These are phyloP conservation scores for Chromis chromis DNA, from an alignment of 2,797 vertebrate species.

Conservation along the genomic window DNA sequence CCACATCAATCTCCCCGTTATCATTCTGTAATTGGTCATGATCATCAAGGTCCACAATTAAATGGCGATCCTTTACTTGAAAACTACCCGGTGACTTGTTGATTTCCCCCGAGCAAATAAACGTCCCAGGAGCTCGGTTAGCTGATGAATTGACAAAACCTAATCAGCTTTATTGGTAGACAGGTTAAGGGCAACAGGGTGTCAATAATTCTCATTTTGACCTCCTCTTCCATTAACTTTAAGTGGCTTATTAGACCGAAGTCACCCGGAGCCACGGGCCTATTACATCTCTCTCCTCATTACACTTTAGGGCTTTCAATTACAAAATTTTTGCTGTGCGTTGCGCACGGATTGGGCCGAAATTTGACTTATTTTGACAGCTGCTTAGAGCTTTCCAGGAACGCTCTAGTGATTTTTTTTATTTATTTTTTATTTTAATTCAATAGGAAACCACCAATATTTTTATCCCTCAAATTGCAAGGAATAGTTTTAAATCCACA, in stretches of 20 bases:
- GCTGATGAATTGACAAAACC: slow-evolving; percentile 98
- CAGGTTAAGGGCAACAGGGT: slow-evolving; percentile 96
- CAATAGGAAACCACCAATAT: not conserved
- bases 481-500: no score
- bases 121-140: slow-evolving; percentile 87
- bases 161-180: slow-evolving; percentile 99
- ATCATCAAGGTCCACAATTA: slow-evolving; percentile 84
- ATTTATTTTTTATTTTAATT: no score
- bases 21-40: slow-evolving; percentile 83
- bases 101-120: slow-evolving; percentile 97
- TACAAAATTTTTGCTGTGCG: slow-evolving; percentile 17
- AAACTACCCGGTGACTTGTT: slow-evolving; percentile 91
- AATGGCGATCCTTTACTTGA: slow-evolving; percentile 83
- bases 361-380: slow-evolving; percentile 32
- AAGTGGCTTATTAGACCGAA: slow-evolving; percentile 93
- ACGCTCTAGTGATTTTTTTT: not conserved
- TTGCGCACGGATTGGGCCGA: slow-evolving; percentile 10
- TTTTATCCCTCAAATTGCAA: not conserved
- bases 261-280: slow-evolving; percentile 69
- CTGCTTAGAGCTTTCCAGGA: not conserved
- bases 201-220: slow-evolving; percentile 95
- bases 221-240: slow-evolving; percentile 94
- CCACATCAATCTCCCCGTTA: slow-evolving; percentile 80
- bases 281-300: slow-evolving; percentile 64
- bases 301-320: slow-evolving; percentile 65